Percentiles rank a stretch among this genome's conserved stretches.
phyloP scores from a whole-genome alignment of 1,140 invertebrate genomes.

The Phenacoccus solenopsis region DNA sequence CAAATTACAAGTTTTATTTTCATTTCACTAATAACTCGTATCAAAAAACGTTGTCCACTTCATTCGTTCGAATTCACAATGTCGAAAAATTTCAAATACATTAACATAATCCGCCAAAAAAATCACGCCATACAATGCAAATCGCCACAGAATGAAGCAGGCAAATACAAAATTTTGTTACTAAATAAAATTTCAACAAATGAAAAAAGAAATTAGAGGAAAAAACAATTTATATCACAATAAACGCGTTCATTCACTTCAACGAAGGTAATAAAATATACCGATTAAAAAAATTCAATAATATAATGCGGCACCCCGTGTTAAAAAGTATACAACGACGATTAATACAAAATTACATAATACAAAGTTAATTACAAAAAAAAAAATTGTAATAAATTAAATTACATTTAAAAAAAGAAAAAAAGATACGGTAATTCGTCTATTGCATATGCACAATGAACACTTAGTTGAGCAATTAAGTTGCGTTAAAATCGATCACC shows the following conservation, averaged over 20 bases:
- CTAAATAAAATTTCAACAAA: neutral
- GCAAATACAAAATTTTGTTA: neutral
- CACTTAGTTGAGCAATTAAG: conserved; percentile 12
- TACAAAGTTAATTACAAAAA: neutral
- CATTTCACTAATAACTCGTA: too few species aligned
- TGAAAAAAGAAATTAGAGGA: neutral
- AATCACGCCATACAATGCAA: too few species aligned
- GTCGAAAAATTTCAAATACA: too few species aligned
- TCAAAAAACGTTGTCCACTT: too few species aligned
- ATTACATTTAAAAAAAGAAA: neutral
- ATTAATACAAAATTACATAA: neutral
- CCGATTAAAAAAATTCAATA: neutral
- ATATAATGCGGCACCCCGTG: neutral
- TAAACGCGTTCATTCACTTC: neutral
- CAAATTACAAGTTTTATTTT: too few species aligned
- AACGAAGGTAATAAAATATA: neutral
- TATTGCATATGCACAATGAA: conserved; percentile 12
- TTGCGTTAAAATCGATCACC: neutral
- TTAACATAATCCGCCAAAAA: too few species aligned
- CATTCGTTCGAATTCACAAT: too few species aligned
- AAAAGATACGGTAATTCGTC: neutral
- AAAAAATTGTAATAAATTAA: too few species aligned
- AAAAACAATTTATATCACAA: neutral
- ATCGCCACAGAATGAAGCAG: too few species aligned
- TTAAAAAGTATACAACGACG: neutral